These are phyloP conservation scores for Drosophila mayaguana DNA, from an alignment of 2,888 invertebrate species.

Conservation along the genomic window DNA sequence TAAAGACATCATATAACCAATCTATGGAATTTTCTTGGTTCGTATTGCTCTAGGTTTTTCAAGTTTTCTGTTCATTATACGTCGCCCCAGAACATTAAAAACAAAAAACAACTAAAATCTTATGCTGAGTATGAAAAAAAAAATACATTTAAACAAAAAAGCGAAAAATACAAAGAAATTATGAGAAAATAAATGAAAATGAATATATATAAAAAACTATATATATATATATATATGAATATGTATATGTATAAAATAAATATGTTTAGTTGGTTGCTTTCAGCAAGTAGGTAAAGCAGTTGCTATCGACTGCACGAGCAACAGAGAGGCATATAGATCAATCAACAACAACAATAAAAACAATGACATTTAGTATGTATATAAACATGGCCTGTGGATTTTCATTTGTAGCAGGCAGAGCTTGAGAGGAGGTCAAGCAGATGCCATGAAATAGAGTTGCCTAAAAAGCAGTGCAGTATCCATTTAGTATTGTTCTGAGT, in stretches of 20 bases:
- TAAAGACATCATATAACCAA: slow-evolving; percentile 46
- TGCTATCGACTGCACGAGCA: background rate
- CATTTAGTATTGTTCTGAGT: no score
- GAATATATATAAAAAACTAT: slow-evolving; percentile 60
- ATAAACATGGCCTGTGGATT: slow-evolving; percentile 1
- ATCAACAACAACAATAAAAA: slow-evolving; percentile 64
- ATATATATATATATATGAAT: slow-evolving; percentile 1
- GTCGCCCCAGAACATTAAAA: slow-evolving; percentile 65
- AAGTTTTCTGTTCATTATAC: slow-evolving; percentile 45
- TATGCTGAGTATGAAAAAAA: slow-evolving; percentile 72
- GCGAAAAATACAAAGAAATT: slow-evolving; percentile 21
- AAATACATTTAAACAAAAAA: slow-evolving; percentile 62
- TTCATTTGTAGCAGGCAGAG: slow-evolving; percentile 13
- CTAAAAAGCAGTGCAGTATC: background rate
- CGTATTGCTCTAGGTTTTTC: slow-evolving; percentile 67
- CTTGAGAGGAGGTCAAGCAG: background rate
- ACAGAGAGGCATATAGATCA: slow-evolving; percentile 56
- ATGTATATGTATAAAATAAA: slow-evolving; percentile 21
- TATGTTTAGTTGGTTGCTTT: slow-evolving; percentile 64
- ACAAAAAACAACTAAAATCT: slow-evolving; percentile 64
- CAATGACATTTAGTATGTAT: slow-evolving; percentile 47
- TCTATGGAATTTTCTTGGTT: slow-evolving; percentile 57
- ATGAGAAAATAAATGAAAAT: slow-evolving; percentile 57
- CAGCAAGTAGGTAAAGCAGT: slow-evolving; percentile 39
- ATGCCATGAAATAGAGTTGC: background rate